Evolutionary conservation across 2,113 vertebrate genomes (phyloP).

Genomic region (Pipra filicauda): DNA sequence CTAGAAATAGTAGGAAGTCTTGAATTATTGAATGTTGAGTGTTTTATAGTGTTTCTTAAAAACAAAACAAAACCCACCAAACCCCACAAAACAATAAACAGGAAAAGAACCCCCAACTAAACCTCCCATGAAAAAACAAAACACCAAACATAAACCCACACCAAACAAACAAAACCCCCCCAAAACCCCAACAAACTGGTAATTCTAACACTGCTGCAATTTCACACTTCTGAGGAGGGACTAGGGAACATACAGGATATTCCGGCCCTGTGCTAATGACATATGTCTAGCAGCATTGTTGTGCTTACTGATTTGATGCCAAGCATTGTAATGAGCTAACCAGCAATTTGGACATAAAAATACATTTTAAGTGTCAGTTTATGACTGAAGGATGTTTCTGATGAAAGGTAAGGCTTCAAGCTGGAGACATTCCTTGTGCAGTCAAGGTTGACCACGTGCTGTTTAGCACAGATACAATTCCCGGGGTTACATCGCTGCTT

Average conservation of each 20-base stretch:
- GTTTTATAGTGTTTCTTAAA: not conserved
- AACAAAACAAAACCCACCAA: not conserved
- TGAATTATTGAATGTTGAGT: not conserved
- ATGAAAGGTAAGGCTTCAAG: not conserved
- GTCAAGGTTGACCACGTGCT: not conserved
- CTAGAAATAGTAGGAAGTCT: not conserved
- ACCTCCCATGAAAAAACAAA: not conserved
- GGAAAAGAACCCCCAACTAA: not conserved
- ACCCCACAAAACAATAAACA: not conserved
- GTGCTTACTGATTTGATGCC: not conserved
- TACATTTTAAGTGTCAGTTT: not conserved
- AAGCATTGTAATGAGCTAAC: not conserved
- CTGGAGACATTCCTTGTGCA: not conserved
- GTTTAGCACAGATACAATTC: not conserved
- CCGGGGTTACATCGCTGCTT: not conserved
- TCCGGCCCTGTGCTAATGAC: not conserved
- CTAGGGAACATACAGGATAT: not conserved
- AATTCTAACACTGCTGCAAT: not conserved
- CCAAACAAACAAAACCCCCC: not conserved
- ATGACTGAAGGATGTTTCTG: not conserved
- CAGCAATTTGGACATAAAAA: not conserved
- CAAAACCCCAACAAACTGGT: not conserved
- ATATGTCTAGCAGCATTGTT: not conserved
- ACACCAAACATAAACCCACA: not conserved
- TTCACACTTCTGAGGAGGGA: rapidly evolving